These are phyloP conservation scores for Centrocercus urophasianus DNA, from an alignment of 2,113 vertebrate genomes.

Conservation along the genomic window DNA sequence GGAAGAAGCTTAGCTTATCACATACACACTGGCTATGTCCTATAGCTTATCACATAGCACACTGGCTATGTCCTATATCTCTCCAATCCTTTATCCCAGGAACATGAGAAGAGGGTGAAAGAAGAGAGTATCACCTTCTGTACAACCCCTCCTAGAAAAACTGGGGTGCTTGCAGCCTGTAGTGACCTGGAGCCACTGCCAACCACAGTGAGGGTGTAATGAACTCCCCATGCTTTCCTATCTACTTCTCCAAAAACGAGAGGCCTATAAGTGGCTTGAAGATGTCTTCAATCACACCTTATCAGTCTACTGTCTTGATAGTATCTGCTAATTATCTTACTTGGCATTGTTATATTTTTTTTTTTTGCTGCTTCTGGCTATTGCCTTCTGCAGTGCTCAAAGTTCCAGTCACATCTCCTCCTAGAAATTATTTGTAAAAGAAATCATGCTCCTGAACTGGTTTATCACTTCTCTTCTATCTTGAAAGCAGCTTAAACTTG, in stretches of 20 bases:
- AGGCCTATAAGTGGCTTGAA: background rate
- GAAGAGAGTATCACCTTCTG: background rate
- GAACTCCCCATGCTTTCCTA: background rate
- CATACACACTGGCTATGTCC: fast-evolving
- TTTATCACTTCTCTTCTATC: background rate
- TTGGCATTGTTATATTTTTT: background rate
- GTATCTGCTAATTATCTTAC: slow-evolving; percentile 23
- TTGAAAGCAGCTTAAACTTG: background rate
- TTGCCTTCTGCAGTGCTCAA: background rate
- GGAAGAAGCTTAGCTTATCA: background rate
- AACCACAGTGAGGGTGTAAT: fast-evolving
- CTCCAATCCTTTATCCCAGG: background rate
- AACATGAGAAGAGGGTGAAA: background rate
- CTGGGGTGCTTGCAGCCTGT: background rate
- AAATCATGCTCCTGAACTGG: background rate
- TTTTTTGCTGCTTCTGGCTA: background rate
- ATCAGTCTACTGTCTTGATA: background rate
- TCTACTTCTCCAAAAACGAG: background rate
- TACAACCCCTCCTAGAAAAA: background rate
- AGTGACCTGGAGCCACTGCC: background rate
- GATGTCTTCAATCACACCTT: slow-evolving; percentile 2
- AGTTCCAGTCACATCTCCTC: background rate
- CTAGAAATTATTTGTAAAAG: slow-evolving; percentile 13
- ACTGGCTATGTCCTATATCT: background rate
- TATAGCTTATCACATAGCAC: too few relatives aligned